Conservation (phyloP, 2,797 vertebrate genomes). For the Karalla daura region DNA sequence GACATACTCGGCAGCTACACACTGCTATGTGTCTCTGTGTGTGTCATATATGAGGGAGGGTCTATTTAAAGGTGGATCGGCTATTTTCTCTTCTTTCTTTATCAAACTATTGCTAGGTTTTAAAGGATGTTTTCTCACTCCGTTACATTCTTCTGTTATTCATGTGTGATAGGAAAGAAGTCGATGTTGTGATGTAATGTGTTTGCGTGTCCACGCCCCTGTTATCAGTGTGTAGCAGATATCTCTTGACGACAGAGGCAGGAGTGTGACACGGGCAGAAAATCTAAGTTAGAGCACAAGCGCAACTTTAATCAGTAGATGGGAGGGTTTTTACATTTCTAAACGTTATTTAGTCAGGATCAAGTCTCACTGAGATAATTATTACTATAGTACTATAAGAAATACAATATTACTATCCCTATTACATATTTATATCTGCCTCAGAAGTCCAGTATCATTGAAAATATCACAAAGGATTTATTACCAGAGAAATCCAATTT, state of each 20-base stretch:
- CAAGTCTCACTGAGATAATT: too few relatives aligned
- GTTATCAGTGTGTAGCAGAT: conserved; percentile 77
- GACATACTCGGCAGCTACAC: conserved; percentile 24
- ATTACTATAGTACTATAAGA: too few relatives aligned
- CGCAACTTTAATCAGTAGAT: neutral
- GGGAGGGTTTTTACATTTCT: too few relatives aligned
- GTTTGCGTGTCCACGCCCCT: conserved; percentile 62
- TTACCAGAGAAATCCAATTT: neutral
- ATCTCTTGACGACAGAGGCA: neutral
- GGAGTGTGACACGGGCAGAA: neutral
- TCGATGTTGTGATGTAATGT: conserved; percentile 31
- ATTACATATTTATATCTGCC: neutral
- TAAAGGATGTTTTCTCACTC: neutral
- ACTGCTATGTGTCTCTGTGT: conserved; percentile 19
- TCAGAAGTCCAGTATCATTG: neutral
- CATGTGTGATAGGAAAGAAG: conserved; percentile 1
- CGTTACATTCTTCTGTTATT: conserved; percentile 32
- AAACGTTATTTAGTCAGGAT: too few relatives aligned
- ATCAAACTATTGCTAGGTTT: neutral
- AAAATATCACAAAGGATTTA: neutral
- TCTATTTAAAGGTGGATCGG: conserved; percentile 11
- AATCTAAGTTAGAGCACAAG: neutral
- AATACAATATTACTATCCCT: too few relatives aligned
- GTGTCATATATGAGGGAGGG: conserved; percentile 15
- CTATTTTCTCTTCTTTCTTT: neutral